Evolutionary conservation across 1,140 invertebrate species (phyloP).

Genomic region (Sitophilus oryzae): DNA sequence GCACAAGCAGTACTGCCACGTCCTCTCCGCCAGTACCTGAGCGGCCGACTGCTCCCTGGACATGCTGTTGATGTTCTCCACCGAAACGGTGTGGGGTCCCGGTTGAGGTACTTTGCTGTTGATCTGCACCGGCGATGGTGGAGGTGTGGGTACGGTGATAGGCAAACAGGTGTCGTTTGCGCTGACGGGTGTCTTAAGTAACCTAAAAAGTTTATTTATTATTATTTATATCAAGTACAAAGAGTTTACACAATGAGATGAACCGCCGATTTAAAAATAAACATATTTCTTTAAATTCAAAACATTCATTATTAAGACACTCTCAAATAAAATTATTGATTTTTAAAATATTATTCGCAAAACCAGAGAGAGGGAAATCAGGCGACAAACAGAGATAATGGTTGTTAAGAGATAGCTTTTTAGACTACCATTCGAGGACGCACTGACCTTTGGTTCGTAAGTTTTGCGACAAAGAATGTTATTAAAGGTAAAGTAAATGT

Average conservation of each 20-base stretch:
- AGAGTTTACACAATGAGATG: background rate
- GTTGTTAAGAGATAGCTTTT: too few species aligned
- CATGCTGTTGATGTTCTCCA: constrained; percentile 49
- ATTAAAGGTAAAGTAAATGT: too few species aligned
- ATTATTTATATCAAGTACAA: constrained; percentile 1
- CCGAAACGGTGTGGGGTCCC: constrained; percentile 45
- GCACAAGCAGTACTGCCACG: constrained; percentile 70
- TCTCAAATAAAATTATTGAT: background rate
- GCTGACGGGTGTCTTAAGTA: background rate
- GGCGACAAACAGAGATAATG: too few species aligned
- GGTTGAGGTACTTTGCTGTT: constrained; percentile 46
- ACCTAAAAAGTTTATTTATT: background rate
- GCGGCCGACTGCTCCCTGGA: constrained; percentile 51
- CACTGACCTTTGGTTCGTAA: too few species aligned
- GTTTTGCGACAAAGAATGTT: too few species aligned
- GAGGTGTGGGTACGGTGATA: constrained; percentile 32
- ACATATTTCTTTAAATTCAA: too few species aligned
- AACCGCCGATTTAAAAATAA: too few species aligned
- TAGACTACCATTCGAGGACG: too few species aligned
- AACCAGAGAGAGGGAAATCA: too few species aligned
- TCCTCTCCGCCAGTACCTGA: constrained; percentile 63
- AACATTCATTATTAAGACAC: background rate
- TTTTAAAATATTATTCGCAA: too few species aligned
- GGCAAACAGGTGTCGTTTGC: constrained; percentile 8
- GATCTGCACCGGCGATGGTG: constrained; percentile 46